Conservation (phyloP, 2,888 invertebrate genomes). For the Cryptus armator region DNA sequence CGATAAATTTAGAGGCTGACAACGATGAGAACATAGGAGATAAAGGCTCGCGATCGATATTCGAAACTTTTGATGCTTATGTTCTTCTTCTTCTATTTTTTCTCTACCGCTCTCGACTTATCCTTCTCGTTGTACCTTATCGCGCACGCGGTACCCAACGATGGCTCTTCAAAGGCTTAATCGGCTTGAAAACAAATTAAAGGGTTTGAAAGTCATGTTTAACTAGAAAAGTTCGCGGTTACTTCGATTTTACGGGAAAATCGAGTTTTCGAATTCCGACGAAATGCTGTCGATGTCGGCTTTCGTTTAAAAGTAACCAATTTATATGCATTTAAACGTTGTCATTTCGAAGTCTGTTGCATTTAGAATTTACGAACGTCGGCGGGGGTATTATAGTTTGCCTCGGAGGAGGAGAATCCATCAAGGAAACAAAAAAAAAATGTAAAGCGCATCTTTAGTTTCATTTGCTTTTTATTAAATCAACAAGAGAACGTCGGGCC, state of each 20-base stretch:
- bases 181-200: constrained; percentile 12
- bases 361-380: background rate
- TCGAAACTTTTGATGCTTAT: constrained; percentile 44
- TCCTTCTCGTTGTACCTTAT: background rate
- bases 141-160: background rate
- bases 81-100: constrained; percentile 18
- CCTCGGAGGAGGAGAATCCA: background rate
- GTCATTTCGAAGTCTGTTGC: constrained; percentile 2
- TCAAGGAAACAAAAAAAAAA: background rate
- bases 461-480: constrained; percentile 63
- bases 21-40: constrained; percentile 8
- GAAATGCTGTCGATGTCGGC: constrained; percentile 4
- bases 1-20: constrained; percentile 53
- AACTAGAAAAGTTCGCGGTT: constrained; percentile 45
- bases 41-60: background rate
- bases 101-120: background rate
- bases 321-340: constrained; percentile 36
- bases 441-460: constrained; percentile 20
- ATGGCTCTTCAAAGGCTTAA: background rate
- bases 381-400: background rate
- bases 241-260: background rate
- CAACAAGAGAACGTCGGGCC: constrained; percentile 55
- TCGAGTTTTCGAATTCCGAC: background rate
- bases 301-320: constrained; percentile 24
- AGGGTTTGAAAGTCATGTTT: constrained; percentile 12